These are phyloP conservation scores for Bradysia coprophila DNA, from an alignment of 1,140 invertebrate genomes.

Conservation along the genomic window DNA sequence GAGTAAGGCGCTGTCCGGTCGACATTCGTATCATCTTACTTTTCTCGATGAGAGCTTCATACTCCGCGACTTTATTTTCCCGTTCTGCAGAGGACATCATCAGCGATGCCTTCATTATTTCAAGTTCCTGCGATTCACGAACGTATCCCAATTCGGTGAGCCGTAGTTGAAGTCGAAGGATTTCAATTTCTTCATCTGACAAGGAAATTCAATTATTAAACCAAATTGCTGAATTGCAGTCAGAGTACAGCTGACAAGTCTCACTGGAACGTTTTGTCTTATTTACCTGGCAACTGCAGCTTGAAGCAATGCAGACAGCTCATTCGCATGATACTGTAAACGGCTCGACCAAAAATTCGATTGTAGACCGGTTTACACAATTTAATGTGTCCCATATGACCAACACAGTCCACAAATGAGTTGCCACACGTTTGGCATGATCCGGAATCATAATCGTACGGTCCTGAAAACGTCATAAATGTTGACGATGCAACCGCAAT, in stretches of 20 bases:
- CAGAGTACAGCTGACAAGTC: no score
- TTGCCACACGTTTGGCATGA: not conserved
- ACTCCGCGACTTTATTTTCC: no score
- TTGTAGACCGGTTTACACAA: conserved; percentile 84
- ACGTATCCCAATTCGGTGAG: conserved; percentile 58
- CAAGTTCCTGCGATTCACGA: conserved; percentile 45
- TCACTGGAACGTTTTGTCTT: no score
- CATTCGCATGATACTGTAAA: conserved; percentile 45
- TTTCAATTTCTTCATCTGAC: conserved; percentile 38
- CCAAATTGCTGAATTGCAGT: not conserved
- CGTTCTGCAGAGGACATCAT: no score
- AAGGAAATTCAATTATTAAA: conserved; percentile 10
- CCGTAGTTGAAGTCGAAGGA: conserved; percentile 53
- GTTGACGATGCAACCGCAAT: no score
- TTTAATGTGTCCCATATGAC: conserved; percentile 90
- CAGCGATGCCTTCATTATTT: no score
- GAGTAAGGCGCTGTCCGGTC: no score
- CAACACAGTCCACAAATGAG: conserved; percentile 44
- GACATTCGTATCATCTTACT: no score
- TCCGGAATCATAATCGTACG: not conserved
- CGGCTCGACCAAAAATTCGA: conserved; percentile 67
- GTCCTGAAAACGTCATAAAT: not conserved
- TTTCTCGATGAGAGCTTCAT: no score
- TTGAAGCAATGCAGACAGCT: conserved; percentile 51
- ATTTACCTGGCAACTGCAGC: conserved; percentile 48